Base-by-base conservation (phyloP, 2,113 vertebrate genomes). In the Gavia stellata region DNA sequence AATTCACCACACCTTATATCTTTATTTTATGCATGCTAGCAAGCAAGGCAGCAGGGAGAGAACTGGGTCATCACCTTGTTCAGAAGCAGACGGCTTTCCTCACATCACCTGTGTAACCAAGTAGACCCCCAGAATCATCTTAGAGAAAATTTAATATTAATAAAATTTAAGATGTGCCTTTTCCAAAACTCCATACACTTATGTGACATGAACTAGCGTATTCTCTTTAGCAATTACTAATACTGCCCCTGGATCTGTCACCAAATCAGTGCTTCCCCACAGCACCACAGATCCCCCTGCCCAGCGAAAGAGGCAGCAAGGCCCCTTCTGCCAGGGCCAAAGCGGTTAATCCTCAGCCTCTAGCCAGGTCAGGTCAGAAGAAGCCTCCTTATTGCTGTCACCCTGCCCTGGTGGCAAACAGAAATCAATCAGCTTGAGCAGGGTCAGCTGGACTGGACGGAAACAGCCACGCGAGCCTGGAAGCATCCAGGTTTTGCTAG, bases 271-370 rank as follows among this genome's bases (percentile, higher is more conserved):
- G 12, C 31, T 55, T 88, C 36, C 42, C 18, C 33, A 52, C 55
- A 23, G 82, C 6, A 2, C 9, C 0, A 0, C 25, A 58, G 36
- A 68, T n/a, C 6, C 24, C 15, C 17, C 25, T 45, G 26, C 31
- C 40, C 18, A 42, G n/a, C 0, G 1, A 29, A 90, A 73, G 33
- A 83, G 5, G 29, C 12, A 42, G 18, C 6, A 67, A 81, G 23
- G 9, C 2, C 6, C 21, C 36, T 65, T 53, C 31, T 77, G 55
- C 44, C 56, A 40, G 59, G 1, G 2, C 36, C 2, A 0, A 66
- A 83, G 47, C 10, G 36, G 36, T 71, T 49, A 49, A 62, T 53
- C n/a, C 44, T 71, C n/a, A 86, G 58, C 34, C 55, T 74, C 63
- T 52, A 5, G 1, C 18, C 18, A 58, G 42, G n/a, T 42, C 25